Percentiles rank a stretch among this genome's conserved stretches.
Conservation (phyloP, 2,797 vertebrate species). For the Synanceia verrucosa region DNA sequence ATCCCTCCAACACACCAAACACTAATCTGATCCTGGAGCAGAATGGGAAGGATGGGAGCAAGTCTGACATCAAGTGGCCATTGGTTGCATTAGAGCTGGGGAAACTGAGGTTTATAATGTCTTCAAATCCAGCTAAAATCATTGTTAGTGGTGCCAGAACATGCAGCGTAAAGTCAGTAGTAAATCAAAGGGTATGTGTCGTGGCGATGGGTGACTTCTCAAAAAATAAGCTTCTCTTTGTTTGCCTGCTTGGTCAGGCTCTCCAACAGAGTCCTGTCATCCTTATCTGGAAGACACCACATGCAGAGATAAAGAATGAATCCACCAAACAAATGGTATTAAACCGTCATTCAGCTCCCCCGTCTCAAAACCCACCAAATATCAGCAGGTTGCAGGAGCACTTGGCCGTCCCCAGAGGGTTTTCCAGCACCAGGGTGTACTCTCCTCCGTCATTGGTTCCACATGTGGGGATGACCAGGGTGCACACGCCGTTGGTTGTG, state of each 20-base stretch:
- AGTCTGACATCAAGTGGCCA: conserved; percentile 73
- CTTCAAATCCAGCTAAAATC: neutral
- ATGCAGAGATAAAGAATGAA: neutral
- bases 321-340: neutral
- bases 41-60: neutral
- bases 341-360: neutral
- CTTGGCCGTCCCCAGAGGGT: conserved; percentile 67
- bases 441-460: conserved; percentile 61
- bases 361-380: conserved; percentile 49
- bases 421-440: conserved; percentile 74
- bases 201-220: conserved; percentile 21
- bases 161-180: neutral
- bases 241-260: conserved; percentile 65
- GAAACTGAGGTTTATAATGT: neutral
- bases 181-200: neutral
- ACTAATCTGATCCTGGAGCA: conserved; percentile 19
- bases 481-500: conserved; percentile 71
- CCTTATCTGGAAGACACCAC: conserved; percentile 72
- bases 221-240: conserved; percentile 77
- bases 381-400: conserved; percentile 72
- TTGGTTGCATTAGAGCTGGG: conserved; percentile 3
- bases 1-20: neutral
- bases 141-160: neutral
- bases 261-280: conserved; percentile 72
- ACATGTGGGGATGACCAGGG: conserved; percentile 69